These are phyloP conservation scores for Clitarchus hookeri DNA, from an alignment of 2,888 invertebrate genomes.

Conservation along the genomic window DNA sequence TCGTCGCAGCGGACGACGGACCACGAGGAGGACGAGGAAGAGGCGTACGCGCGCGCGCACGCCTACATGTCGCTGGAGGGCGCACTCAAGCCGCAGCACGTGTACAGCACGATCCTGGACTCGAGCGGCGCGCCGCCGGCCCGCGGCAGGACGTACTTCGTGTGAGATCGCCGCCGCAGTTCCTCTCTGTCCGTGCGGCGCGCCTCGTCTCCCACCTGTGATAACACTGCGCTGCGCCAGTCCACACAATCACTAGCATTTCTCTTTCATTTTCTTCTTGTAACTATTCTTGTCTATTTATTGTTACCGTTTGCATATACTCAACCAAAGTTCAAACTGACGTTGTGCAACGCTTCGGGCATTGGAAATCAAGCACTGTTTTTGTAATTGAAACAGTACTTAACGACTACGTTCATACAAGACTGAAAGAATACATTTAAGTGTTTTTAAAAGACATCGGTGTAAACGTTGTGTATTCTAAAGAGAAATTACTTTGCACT, in stretches of 20 bases:
- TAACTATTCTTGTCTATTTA: background rate
- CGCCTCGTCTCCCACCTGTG: background rate
- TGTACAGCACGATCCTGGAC: constrained; percentile 43
- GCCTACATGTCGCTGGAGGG: constrained; percentile 29
- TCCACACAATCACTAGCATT: background rate
- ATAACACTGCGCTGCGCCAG: background rate
- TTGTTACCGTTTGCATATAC: background rate
- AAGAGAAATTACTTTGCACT: background rate
- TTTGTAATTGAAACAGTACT: background rate
- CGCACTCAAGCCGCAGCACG: constrained; percentile 40
- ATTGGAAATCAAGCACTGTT: background rate
- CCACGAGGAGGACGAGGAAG: constrained; percentile 63
- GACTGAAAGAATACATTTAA: background rate
- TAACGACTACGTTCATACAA: constrained; percentile 10
- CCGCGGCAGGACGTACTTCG: constrained; percentile 40
- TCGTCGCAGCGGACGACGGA: constrained; percentile 57
- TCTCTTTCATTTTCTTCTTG: background rate
- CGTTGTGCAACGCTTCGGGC: too few species aligned
- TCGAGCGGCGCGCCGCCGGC: constrained; percentile 28
- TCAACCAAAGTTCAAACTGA: background rate
- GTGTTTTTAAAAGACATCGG: constrained; percentile 8
- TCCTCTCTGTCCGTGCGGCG: background rate
- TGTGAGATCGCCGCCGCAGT: constrained; percentile 29
- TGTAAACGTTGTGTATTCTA: background rate
- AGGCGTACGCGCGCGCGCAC: constrained; percentile 51